These are phyloP conservation scores for Rhingia rostrata DNA, from an alignment of 2,888 invertebrate species.

Conservation along the genomic window DNA sequence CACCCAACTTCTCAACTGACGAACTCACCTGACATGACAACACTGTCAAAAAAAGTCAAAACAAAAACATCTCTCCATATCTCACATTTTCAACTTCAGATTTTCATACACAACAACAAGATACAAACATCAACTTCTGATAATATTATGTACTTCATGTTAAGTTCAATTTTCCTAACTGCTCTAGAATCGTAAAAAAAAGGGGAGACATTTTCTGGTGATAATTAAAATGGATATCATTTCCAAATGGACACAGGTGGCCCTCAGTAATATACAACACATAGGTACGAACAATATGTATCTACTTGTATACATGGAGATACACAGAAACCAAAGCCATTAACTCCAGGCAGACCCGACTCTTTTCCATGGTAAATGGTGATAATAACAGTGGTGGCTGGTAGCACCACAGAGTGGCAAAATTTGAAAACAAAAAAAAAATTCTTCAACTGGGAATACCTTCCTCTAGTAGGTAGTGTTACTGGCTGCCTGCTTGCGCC, in stretches of 20 bases:
- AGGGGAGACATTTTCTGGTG: neutral
- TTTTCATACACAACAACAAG: no score
- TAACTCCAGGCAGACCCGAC: constrained; percentile 25
- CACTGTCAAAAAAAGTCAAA: no score
- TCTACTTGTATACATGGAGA: neutral
- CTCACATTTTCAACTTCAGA: no score
- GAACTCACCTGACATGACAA: no score
- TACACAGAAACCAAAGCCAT: constrained; percentile 14
- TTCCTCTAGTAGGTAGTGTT: neutral
- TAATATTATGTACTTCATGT: no score
- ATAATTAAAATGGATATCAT: constrained; percentile 44
- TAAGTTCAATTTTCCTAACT: neutral
- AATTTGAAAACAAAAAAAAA: neutral
- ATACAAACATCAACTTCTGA: no score
- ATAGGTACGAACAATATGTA: neutral
- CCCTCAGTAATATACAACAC: constrained; percentile 14
- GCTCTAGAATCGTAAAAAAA: neutral
- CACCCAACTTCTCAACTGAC: no score
- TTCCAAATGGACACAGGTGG: constrained; percentile 51
- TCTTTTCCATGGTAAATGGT: constrained; percentile 21
- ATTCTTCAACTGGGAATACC: constrained; percentile 6
- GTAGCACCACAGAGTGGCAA: neutral
- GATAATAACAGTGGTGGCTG: constrained; percentile 35
- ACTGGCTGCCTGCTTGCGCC: constrained; percentile 16
- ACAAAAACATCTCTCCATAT: no score